These are phyloP conservation scores for Choreutis nemorana DNA, from an alignment of 2,888 invertebrate species.

Conservation along the genomic window DNA sequence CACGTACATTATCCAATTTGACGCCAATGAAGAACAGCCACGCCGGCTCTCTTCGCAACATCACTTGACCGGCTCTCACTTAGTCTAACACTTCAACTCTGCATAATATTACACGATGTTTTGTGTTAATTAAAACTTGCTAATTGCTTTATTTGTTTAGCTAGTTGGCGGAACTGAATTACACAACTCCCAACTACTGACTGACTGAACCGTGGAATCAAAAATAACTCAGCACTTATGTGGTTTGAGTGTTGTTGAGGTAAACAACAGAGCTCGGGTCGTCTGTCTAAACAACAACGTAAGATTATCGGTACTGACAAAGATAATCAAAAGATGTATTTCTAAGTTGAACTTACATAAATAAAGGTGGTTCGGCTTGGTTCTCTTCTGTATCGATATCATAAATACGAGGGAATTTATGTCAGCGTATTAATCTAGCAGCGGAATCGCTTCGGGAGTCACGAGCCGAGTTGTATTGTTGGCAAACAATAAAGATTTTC, in stretches of 20 bases:
- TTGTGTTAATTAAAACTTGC: neutral
- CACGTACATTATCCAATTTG: slow-evolving; percentile 44
- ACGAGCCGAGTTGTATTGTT: slow-evolving; percentile 56
- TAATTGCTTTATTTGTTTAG: too few relatives aligned
- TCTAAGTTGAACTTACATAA: slow-evolving; percentile 16
- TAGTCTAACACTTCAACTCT: slow-evolving; percentile 20
- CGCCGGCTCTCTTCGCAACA: slow-evolving; percentile 18
- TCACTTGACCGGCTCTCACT: too few relatives aligned
- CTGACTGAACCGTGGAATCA: too few relatives aligned
- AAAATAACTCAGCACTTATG: too few relatives aligned
- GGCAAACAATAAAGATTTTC: slow-evolving; percentile 42
- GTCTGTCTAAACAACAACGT: too few relatives aligned
- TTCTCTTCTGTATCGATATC: slow-evolving; percentile 33
- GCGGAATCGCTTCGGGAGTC: slow-evolving; percentile 47
- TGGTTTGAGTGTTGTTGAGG: too few relatives aligned
- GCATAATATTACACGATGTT: slow-evolving; percentile 23
- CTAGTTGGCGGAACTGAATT: too few relatives aligned
- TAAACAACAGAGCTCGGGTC: too few relatives aligned
- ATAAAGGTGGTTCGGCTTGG: slow-evolving; percentile 16
- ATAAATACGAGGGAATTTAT: slow-evolving; percentile 57
- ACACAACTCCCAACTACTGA: slow-evolving; percentile 20
- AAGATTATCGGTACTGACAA: too few relatives aligned
- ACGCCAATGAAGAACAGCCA: slow-evolving; percentile 27
- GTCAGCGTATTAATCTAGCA: slow-evolving; percentile 51
- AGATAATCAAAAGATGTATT: slow-evolving; percentile 14